Conservation (phyloP, 2,797 vertebrate genomes). For the Gadopsis marmoratus region DNA sequence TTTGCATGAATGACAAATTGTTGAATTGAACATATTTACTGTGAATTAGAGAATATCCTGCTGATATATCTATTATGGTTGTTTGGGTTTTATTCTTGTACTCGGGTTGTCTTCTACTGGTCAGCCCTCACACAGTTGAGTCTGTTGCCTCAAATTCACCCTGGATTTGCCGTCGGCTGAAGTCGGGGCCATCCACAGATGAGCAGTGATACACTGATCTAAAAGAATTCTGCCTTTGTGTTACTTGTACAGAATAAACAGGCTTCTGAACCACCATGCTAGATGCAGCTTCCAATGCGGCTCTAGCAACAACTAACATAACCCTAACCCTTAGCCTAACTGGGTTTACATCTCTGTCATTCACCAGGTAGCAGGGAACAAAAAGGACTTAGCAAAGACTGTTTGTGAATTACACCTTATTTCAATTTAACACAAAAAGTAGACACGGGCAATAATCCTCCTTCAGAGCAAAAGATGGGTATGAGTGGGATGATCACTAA, state of each 20-base stretch:
- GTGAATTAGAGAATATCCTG: conserved; percentile 69
- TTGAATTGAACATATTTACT: conserved; percentile 76
- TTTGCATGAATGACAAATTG: conserved; percentile 83
- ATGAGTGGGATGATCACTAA: neutral
- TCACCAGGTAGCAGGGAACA: conserved; percentile 8
- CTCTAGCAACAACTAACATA: conserved; percentile 15
- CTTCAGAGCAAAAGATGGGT: neutral
- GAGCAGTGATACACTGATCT: conserved; percentile 23
- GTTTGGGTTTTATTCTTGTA: conserved; percentile 59
- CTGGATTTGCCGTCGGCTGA: conserved; percentile 57
- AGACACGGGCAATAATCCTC: neutral
- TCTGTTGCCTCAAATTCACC: conserved; percentile 56
- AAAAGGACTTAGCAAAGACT: neutral
- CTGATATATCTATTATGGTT: conserved; percentile 76
- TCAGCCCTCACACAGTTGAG: conserved; percentile 63
- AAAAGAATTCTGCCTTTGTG: conserved; percentile 29
- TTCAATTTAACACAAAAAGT: neutral
- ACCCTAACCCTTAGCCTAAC: neutral
- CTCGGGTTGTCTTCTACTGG: conserved; percentile 61
- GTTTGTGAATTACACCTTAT: neutral
- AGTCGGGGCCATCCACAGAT: conserved; percentile 47
- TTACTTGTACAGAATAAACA: conserved; percentile 33
- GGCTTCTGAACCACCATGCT: conserved; percentile 11
- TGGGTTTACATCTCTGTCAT: neutral
- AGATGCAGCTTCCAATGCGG: conserved; percentile 6